Percentiles rank a stretch among this genome's conserved stretches.
These are phyloP conservation scores for Pocillopora grandis DNA, from an alignment of 92 coral and sea anemone species.

Conservation along the genomic window DNA sequence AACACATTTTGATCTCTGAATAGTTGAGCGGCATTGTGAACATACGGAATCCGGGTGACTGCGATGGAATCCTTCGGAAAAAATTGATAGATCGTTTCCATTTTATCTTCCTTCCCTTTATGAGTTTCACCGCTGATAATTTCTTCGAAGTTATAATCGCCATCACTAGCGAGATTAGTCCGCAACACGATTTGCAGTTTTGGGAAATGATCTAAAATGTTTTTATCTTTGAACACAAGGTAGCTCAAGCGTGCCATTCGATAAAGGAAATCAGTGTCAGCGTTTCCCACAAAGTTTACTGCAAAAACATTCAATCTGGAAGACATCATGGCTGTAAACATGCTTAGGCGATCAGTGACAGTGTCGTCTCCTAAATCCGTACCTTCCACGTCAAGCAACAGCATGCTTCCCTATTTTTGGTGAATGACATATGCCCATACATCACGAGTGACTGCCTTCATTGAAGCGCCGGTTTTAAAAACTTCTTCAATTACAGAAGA, in stretches of 20 bases:
- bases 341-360: slow-evolving; percentile 17
- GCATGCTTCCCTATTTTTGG: slow-evolving; percentile 6
- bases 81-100: not conserved
- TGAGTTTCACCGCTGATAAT: too few relatives aligned
- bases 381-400: slow-evolving; percentile 33
- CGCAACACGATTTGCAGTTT: not conserved
- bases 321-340: slow-evolving; percentile 31
- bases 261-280: slow-evolving; percentile 10
- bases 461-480: slow-evolving; percentile 30
- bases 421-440: slow-evolving; percentile 22
- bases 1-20: not conserved
- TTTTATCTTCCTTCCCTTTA: not conserved
- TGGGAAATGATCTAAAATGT: slow-evolving; percentile 6
- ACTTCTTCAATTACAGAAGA: slow-evolving; percentile 17
- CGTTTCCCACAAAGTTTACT: not conserved
- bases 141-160: too few relatives aligned
- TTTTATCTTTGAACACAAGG: not conserved
- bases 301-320: slow-evolving; percentile 21
- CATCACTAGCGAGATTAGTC: too few relatives aligned
- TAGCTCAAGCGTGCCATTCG: slow-evolving; percentile 9
- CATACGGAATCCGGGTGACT: slow-evolving; percentile 5
- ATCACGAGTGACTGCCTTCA: slow-evolving; percentile 24
- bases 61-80: slow-evolving; percentile 15
- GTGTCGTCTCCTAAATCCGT: slow-evolving; percentile 29
- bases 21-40: not conserved